phyloP scores from a whole-genome alignment of 2,888 invertebrate genomes.

The Bellardia bayeri region DNA sequence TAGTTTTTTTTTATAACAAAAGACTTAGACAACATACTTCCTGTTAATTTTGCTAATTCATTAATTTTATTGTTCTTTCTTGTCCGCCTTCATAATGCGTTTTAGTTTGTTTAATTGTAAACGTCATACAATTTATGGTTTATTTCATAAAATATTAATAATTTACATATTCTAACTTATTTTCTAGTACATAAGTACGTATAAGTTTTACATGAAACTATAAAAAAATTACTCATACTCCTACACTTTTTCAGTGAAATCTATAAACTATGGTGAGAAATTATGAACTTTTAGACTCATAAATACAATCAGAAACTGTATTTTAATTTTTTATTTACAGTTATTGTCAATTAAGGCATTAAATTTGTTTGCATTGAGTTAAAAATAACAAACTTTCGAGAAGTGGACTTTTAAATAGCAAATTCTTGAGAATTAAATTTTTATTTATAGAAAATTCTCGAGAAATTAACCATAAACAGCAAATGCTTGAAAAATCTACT shows the following conservation, averaged over 20 bases:
- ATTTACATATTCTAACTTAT: background rate
- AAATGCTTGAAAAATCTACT: no score
- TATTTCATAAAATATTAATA: slow-evolving; percentile 12
- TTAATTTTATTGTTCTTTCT: background rate
- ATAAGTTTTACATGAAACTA: background rate
- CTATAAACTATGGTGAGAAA: background rate
- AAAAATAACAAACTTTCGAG: no score
- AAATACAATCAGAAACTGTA: no score
- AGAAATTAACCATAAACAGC: no score
- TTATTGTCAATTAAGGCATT: no score
- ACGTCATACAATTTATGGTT: slow-evolving; percentile 8
- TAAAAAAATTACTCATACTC: slow-evolving; percentile 1
- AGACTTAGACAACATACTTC: slow-evolving; percentile 30
- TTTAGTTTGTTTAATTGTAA: slow-evolving; percentile 17
- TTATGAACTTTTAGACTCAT: no score
- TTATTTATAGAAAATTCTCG: no score
- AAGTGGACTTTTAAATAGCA: no score
- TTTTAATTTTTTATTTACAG: no score
- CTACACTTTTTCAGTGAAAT: background rate
- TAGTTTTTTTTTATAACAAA: slow-evolving; percentile 7
- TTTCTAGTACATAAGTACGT: background rate
- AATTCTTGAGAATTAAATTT: no score
- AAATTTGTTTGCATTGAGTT: no score
- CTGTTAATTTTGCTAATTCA: background rate
- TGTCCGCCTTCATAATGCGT: background rate